phyloP scores from a whole-genome alignment of 2,888 invertebrate species.

The Nemoura dubitans region DNA sequence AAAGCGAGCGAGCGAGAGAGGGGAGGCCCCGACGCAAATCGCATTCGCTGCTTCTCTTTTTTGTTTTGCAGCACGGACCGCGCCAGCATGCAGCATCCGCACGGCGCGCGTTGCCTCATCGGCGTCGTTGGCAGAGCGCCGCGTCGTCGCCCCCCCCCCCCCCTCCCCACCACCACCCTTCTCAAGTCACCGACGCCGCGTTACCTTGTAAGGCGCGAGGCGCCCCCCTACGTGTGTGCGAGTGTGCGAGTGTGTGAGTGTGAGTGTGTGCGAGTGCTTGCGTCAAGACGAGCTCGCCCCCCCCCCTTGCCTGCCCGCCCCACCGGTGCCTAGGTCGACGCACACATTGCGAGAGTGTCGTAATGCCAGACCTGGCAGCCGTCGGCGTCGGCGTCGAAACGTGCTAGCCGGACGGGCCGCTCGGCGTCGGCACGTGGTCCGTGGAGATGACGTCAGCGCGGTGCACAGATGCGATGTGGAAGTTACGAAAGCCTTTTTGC shows the following conservation, averaged over 20 bases:
- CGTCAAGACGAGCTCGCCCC: background rate
- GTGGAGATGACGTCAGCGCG: background rate
- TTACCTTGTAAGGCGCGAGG: conserved; percentile 38
- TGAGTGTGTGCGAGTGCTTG: background rate
- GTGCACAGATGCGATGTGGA: background rate
- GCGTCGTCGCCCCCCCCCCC: background rate
- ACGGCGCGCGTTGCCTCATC: background rate
- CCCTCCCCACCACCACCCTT: conserved; percentile 37
- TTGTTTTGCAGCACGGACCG: too few species aligned
- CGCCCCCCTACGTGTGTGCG: background rate
- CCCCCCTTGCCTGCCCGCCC: background rate
- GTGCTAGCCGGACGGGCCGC: background rate
- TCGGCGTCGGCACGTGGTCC: background rate
- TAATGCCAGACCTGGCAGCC: background rate
- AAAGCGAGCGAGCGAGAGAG: conserved; percentile 42
- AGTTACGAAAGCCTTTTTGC: conserved; percentile 9
- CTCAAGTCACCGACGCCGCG: conserved; percentile 40
- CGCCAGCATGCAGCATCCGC: background rate
- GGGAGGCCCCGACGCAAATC: conserved; percentile 29
- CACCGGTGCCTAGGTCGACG: background rate
- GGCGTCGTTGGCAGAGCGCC: conserved; percentile 22
- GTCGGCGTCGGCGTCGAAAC: background rate
- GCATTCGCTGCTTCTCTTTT: background rate
- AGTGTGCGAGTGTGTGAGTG: too few species aligned
- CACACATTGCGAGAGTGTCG: background rate